phyloP scores from a whole-genome alignment of 2,888 invertebrate species.

The Liopterus haemorrhoidalis region DNA sequence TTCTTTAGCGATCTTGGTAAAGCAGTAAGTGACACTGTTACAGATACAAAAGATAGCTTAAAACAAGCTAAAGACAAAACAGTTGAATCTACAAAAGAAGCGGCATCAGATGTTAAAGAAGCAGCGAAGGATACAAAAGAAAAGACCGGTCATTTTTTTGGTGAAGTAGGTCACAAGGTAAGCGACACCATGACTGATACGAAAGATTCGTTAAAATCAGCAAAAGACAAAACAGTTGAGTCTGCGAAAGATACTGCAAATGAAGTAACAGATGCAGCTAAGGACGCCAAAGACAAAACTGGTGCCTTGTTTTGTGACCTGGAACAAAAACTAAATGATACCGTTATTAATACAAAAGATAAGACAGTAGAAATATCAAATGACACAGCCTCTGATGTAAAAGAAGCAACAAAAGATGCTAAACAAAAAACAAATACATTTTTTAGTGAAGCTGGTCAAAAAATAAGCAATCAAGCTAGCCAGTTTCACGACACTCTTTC shows the following conservation, averaged over 20 bases:
- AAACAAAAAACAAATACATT: neutral
- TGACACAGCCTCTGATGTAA: constrained; percentile 8
- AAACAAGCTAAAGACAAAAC: neutral
- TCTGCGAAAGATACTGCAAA: constrained; percentile 5
- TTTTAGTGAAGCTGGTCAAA: neutral
- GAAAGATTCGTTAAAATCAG: constrained; percentile 6
- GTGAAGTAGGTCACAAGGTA: constrained; percentile 22
- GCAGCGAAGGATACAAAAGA: constrained; percentile 24
- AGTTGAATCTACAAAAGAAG: constrained; percentile 1
- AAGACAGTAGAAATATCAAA: neutral
- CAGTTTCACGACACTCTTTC: no score
- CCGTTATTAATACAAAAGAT: constrained; percentile 8
- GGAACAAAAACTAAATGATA: constrained; percentile 4
- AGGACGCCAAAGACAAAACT: constrained; percentile 10
- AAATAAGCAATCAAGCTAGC: no score
- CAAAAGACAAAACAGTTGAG: constrained; percentile 27
- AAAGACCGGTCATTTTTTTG: constrained; percentile 35
- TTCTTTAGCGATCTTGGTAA: constrained; percentile 27
- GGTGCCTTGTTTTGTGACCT: neutral
- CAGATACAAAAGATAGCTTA: constrained; percentile 11
- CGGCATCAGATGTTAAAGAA: constrained; percentile 8
- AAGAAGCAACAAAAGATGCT: constrained; percentile 16
- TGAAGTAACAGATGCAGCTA: constrained; percentile 9
- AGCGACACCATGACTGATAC: constrained; percentile 11
- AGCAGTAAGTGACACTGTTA: constrained; percentile 17